Evolutionary conservation across 2,113 vertebrate genomes (phyloP), one percentile per base, ranked within the genome.

Genomic region (Triplophysa dalaica): DNA sequence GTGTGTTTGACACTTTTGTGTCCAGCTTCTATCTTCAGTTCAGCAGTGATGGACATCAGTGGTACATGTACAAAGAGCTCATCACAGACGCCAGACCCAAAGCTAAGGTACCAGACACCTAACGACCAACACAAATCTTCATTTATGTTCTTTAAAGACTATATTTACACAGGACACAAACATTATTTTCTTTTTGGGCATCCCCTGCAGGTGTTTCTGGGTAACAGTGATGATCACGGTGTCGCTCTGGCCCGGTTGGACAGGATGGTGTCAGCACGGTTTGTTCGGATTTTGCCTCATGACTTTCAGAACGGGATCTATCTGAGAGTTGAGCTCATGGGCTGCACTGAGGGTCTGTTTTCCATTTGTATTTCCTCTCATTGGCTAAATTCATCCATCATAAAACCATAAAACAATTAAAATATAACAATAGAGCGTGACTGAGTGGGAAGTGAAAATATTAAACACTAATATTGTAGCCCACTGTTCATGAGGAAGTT

Each of bases 1-100:
- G 90, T 0, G 83, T 67, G 14, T 93, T 91, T 0, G 87, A 88
- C 1, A 87, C 92, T 1, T 93, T 88, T 2, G 85, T 93, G 26
- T 90, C 92, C 70, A 91, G 93, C 78, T 95, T 95, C 87, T 92
- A 89, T 19, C 91, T 97, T 8, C 93, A 94, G 89, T 94, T 97
- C 85, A 95, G 96, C 74, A 73, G 2, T 0, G 90, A 96, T 8
- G 92, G 91, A 4, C 62, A 17, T 6, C 91, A 48, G 8, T 97
- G 96, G 95, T 85, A 86, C 4, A 88, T 87, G 4, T 95, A 93
- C 85, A 89, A 75, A 11, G 91, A 95, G 73, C 61, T 91, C 7
- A 74, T 87, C 12, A 75, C 90, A 1, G 87, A 90, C 0, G 50
- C 80, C 1, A 83, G 61, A 12, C 87, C 86, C 8, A 85, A 86